These are phyloP conservation scores for Pteropus rufus DNA, from an alignment of 2,797 vertebrate genomes.

Conservation along the genomic window DNA sequence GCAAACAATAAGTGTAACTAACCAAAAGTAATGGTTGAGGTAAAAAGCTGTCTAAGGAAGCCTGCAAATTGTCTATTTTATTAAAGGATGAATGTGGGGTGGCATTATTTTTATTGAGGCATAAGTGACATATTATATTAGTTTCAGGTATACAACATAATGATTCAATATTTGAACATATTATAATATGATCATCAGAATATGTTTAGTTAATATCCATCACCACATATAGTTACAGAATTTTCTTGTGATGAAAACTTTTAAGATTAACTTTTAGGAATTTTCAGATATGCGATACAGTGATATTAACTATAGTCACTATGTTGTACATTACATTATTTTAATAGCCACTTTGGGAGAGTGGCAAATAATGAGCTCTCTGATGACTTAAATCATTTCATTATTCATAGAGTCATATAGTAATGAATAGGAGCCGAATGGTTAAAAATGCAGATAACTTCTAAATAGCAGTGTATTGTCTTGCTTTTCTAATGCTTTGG, in stretches of 20 bases:
- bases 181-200: not conserved
- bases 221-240: not conserved
- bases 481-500: not conserved
- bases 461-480: constrained; percentile 20
- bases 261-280: not conserved
- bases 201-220: not conserved
- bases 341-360: not conserved
- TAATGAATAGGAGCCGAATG: constrained; percentile 50
- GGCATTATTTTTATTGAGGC: not conserved
- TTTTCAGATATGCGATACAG: not conserved
- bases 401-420: constrained; percentile 23
- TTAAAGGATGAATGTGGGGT: not conserved
- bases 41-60: not conserved
- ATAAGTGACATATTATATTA: not conserved
- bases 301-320: not conserved
- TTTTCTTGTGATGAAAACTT: not conserved
- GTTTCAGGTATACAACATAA: not conserved
- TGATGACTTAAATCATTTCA: not conserved
- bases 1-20: not conserved
- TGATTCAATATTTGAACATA: not conserved
- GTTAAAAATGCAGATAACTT: constrained; percentile 35
- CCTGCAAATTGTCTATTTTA: not conserved
- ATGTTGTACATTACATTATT: not conserved
- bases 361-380: not conserved
- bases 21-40: not conserved